Percentiles rank a stretch among this genome's conserved stretches.
These are phyloP conservation scores for Chaetophractus vellerosus DNA, from an alignment of 2,797 vertebrate species.

Conservation along the genomic window DNA sequence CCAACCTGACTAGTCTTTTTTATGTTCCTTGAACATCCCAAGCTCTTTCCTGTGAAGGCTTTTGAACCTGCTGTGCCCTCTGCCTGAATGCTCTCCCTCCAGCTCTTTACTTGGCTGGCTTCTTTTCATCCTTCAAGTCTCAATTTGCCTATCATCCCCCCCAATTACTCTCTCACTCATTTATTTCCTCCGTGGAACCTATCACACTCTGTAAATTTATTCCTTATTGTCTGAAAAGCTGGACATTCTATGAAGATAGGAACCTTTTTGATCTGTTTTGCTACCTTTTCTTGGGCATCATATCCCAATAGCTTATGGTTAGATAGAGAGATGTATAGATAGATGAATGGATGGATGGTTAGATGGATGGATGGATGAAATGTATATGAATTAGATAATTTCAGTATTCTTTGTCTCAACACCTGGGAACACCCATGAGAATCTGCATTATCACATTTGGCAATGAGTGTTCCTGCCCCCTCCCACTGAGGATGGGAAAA, in stretches of 20 bases:
- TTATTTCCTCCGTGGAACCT: not conserved
- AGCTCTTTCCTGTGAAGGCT: not conserved
- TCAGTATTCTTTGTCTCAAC: not conserved
- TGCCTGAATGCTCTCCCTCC: not conserved
- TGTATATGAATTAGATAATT: not conserved
- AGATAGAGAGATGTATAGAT: too few species aligned
- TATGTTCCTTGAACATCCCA: not conserved
- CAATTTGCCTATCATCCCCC: not conserved
- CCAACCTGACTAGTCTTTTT: not conserved
- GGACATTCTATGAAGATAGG: not conserved
- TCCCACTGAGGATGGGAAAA: not conserved
- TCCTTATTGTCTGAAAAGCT: slow-evolving; percentile 39
- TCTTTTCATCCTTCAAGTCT: not conserved
- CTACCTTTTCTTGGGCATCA: slow-evolving; percentile 10
- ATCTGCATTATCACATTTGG: not conserved
- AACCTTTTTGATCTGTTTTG: not conserved
- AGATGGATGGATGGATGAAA: not conserved
- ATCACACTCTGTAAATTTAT: not conserved
- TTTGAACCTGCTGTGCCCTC: slow-evolving; percentile 31
- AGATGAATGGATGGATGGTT: not conserved
- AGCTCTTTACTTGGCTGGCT: not conserved
- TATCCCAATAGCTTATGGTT: not conserved
- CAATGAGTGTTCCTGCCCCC: not conserved
- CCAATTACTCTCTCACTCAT: not conserved
- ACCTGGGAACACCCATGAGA: not conserved